A percentile compares a stretch with the other conserved stretches of the same genome.
Conservation (phyloP, 2,113 vertebrate genomes). For the Rousettus leschenaultii region DNA sequence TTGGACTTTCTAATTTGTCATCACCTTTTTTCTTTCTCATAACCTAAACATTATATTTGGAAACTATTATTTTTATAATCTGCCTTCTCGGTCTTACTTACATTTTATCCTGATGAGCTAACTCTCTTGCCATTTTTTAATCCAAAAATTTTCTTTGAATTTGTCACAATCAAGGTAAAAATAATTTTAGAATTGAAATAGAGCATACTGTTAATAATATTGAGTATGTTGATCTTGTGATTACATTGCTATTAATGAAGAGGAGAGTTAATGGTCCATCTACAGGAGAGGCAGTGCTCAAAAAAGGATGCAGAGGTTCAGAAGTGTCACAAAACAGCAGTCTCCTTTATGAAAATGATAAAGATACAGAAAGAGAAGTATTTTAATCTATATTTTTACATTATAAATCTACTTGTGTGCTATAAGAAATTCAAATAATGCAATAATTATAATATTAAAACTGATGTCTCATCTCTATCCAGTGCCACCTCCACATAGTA, state of each 20-base stretch:
- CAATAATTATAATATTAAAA: not conserved
- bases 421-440: not conserved
- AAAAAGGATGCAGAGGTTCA: not conserved
- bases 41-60: not conserved
- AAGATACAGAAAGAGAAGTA: not conserved
- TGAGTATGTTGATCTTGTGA: not conserved
- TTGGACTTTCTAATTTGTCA: not conserved
- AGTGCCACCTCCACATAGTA: not conserved
- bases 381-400: not conserved
- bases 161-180: not conserved
- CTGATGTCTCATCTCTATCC: not conserved
- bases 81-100: not conserved
- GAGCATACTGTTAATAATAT: not conserved
- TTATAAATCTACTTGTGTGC: not conserved
- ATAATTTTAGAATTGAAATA: not conserved
- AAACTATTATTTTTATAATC: not conserved
- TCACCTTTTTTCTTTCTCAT: not conserved
- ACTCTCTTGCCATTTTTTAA: not conserved
- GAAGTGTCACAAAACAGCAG: not conserved
- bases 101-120: not conserved
- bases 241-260: not conserved
- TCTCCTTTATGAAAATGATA: not conserved
- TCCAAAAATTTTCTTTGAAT: not conserved
- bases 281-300: accelerated
- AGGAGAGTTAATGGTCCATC: not conserved